Conservation (phyloP, 2,113 vertebrate species). For the Sinocyclocheilus grahami region DNA sequence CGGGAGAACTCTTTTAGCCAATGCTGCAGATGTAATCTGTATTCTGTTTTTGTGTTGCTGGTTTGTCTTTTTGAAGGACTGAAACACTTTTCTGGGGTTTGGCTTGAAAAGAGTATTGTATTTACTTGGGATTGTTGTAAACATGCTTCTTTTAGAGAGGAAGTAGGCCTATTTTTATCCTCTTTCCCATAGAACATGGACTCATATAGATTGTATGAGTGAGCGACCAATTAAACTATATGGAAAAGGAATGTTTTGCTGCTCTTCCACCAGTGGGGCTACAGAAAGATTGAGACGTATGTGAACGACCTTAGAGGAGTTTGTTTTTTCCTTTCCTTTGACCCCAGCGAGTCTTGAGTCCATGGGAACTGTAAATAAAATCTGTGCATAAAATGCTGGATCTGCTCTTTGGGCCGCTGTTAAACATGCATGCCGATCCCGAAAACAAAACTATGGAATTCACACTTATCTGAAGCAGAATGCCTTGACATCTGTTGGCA, state of each 20-base stretch:
- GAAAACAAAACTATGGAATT: constrained; percentile 59
- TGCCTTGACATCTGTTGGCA: constrained; percentile 40
- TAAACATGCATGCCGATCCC: constrained; percentile 60
- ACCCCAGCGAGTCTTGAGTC: constrained; percentile 56
- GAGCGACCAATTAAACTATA: constrained; percentile 62
- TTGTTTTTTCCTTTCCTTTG: constrained; percentile 52
- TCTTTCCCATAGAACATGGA: constrained; percentile 46
- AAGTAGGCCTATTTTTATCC: constrained; percentile 16
- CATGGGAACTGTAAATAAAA: constrained; percentile 77
- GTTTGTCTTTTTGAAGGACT: neutral
- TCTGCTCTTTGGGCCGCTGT: constrained; percentile 56
- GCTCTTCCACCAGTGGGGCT: constrained; percentile 57
- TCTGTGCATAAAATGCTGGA: constrained; percentile 65
- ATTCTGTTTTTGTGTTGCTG: neutral
- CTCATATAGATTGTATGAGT: constrained; percentile 65
- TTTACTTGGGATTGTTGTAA: constrained; percentile 23
- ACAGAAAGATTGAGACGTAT: constrained; percentile 65
- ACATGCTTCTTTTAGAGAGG: neutral
- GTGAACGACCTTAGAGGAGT: constrained; percentile 65
- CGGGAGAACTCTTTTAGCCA: constrained; percentile 89
- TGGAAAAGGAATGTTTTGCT: constrained; percentile 56
- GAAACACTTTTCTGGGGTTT: neutral
- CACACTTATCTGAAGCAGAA: constrained; percentile 56
- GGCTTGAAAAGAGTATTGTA: constrained; percentile 6
- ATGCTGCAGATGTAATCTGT: constrained; percentile 76